A percentile compares a stretch with the other conserved stretches of the same genome.
Evolutionary conservation across 2,113 vertebrate species (phyloP).

Genomic region (Thamnophis sirtalis): DNA sequence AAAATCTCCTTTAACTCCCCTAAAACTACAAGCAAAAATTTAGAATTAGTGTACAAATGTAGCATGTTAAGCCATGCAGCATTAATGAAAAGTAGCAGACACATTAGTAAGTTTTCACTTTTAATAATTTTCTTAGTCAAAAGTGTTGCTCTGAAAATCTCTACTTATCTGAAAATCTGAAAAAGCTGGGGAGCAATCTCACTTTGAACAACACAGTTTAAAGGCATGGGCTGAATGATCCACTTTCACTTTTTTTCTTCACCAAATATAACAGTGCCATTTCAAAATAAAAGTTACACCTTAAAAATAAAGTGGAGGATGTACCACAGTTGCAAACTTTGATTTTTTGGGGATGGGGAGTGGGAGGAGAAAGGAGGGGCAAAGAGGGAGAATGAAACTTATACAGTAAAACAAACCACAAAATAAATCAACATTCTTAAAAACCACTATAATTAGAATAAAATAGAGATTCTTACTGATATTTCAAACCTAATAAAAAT

Average conservation of each 20-base stretch:
- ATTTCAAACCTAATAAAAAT: constrained; percentile 70
- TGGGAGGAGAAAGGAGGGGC: constrained; percentile 46
- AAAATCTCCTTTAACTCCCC: background rate
- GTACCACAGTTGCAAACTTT: constrained; percentile 50
- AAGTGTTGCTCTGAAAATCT: constrained; percentile 70
- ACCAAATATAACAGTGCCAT: constrained; percentile 32
- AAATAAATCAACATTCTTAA: constrained; percentile 66
- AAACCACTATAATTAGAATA: constrained; percentile 62
- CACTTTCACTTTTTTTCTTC: constrained; percentile 49
- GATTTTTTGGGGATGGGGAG: constrained; percentile 31
- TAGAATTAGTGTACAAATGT: constrained; percentile 37
- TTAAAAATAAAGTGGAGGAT: constrained; percentile 37
- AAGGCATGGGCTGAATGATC: constrained; percentile 48
- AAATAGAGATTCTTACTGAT: constrained; percentile 61
- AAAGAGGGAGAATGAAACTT: constrained; percentile 41
- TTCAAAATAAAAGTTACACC: constrained; percentile 41
- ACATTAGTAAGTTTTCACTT: constrained; percentile 63
- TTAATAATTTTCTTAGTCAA: constrained; percentile 72
- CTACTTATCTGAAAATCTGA: constrained; percentile 64
- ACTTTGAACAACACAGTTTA: constrained; percentile 36
- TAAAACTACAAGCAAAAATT: constrained; percentile 1
- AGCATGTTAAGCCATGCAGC: constrained; percentile 37
- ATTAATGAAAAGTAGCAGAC: constrained; percentile 61
- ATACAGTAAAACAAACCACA: constrained; percentile 64
- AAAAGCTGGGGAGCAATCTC: constrained; percentile 51